phyloP scores from a whole-genome alignment of 1,140 invertebrate species.

The Orchesella cincta region DNA sequence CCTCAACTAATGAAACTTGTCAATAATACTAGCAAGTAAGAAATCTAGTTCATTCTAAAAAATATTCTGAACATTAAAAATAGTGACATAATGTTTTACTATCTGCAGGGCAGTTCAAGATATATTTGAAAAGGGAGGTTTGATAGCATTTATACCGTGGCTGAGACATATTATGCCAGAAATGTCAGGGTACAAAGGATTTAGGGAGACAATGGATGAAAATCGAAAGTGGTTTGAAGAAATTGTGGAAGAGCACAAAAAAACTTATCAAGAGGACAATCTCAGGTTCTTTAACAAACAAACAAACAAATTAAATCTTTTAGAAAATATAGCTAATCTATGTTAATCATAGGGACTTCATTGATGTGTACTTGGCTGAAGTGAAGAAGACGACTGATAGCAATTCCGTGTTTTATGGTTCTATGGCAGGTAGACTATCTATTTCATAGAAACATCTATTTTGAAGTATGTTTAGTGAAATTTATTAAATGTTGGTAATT shows the following conservation, averaged over 20 bases:
- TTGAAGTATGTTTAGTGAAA: no score
- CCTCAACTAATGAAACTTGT: constrained; percentile 1
- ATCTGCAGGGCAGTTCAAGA: not conserved
- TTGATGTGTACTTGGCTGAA: constrained; percentile 35
- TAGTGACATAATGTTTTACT: not conserved
- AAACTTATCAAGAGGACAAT: constrained; percentile 3
- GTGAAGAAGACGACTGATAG: constrained; percentile 32
- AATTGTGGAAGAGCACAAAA: constrained; percentile 19
- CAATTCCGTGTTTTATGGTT: constrained; percentile 33
- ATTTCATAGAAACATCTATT: no score
- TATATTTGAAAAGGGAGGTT: not conserved
- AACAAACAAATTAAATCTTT: no score
- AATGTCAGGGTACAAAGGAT: not conserved
- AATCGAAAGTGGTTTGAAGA: constrained; percentile 13
- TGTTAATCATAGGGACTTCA: constrained; percentile 27
- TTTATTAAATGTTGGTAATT: no score
- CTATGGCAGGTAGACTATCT: constrained; percentile 31
- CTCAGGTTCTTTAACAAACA: not conserved
- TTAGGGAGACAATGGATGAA: not conserved
- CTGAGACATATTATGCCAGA: not conserved
- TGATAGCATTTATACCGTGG: not conserved
- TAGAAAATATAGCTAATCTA: not conserved
- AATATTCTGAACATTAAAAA: not conserved
- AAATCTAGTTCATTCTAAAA: no score
- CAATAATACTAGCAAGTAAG: not conserved